Conservation (phyloP, 2,888 invertebrate species). For the Perithous albicinctus region DNA sequence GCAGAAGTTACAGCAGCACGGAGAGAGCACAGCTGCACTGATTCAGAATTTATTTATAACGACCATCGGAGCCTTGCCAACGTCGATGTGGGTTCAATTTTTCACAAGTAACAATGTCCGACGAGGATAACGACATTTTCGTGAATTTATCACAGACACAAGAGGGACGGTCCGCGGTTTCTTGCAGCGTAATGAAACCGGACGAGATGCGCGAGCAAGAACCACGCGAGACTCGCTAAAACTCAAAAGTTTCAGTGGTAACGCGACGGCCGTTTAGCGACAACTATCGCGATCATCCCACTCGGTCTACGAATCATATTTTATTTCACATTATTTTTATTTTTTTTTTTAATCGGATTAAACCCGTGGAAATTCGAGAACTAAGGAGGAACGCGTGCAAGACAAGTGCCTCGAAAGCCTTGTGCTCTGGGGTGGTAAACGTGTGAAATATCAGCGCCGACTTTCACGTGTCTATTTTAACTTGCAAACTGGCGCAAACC, state of each 20-base stretch:
- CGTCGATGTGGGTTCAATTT: conserved; percentile 70
- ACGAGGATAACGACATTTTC: conserved; percentile 30
- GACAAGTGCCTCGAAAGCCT: conserved; percentile 41
- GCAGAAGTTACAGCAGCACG: conserved; percentile 45
- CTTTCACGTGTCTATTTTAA: conserved; percentile 84
- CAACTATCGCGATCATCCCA: not conserved
- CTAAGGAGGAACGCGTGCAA: conserved; percentile 32
- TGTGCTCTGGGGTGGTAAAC: conserved; percentile 58
- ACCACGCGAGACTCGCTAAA: not conserved
- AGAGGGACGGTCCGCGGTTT: not conserved
- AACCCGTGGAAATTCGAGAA: conserved; percentile 46
- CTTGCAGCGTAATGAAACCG: not conserved
- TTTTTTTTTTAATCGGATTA: not conserved
- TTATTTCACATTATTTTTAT: no score
- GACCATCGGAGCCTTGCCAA: conserved; percentile 80
- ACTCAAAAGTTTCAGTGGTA: conserved; percentile 14
- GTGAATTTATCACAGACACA: not conserved
- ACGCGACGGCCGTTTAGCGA: not conserved
- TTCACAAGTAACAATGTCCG: conserved; percentile 37
- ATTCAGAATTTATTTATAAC: conserved; percentile 83
- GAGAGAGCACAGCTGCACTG: conserved; percentile 76
- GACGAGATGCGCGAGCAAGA: not conserved
- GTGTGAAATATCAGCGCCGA: conserved; percentile 73
- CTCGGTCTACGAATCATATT: not conserved
- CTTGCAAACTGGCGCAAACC: conserved; percentile 82